Conservation (phyloP, 1,140 invertebrate species). For the Zaprionus vittiger region DNA sequence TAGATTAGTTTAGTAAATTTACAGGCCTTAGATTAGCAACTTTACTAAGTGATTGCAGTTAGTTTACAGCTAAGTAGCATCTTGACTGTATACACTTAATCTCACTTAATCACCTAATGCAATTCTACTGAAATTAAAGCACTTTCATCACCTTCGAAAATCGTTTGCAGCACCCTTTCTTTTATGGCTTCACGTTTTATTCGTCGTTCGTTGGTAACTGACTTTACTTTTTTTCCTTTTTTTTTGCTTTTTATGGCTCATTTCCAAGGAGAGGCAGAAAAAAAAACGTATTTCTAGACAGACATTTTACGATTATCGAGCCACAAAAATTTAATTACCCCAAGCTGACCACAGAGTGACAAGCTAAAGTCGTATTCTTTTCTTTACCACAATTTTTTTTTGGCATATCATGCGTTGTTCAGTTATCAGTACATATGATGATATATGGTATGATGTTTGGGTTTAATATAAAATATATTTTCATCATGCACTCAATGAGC, state of each 20-base stretch:
- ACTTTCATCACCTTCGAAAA: constrained; percentile 35
- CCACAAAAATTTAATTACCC: constrained; percentile 66
- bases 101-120: constrained; percentile 44
- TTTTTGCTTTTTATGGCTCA: constrained; percentile 25
- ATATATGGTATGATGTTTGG: background rate
- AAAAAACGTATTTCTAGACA: constrained; percentile 45
- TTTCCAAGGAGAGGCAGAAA: constrained; percentile 34
- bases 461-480: background rate
- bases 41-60: background rate
- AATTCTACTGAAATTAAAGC: constrained; percentile 48
- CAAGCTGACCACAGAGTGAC: constrained; percentile 11
- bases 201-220: background rate
- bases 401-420: background rate
- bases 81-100: background rate
- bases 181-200: background rate
- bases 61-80: background rate
- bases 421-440: background rate
- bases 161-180: constrained; percentile 5
- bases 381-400: background rate
- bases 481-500: background rate
- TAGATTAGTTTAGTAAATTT: background rate
- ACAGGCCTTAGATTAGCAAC: background rate
- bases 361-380: background rate
- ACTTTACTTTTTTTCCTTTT: background rate
- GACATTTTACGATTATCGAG: constrained; percentile 49